Base-by-base conservation (phyloP, 1,140 invertebrate species). In the Hormaphis cornu region DNA sequence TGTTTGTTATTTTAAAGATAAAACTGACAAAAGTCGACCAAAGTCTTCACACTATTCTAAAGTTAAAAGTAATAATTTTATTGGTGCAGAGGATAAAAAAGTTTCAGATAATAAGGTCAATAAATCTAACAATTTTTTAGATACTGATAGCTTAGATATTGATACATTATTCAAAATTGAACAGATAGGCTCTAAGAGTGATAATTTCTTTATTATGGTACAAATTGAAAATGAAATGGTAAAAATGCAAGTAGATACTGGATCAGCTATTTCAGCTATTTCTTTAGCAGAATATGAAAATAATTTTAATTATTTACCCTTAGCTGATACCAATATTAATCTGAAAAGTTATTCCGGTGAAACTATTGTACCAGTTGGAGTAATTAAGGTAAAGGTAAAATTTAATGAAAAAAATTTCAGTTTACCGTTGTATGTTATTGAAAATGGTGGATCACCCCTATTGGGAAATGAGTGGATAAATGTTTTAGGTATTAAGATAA, bases 191-290 rank as follows among this genome's bases (percentile, higher is more conserved):
- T 18, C n/a, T 28, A 53, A n/a, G 10, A 53, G 30, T 53, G 14
- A 53, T 28, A 53, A 53, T 9, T 18, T 53, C 14, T 18, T 14
- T 18, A 53, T 53, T 30, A 53, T 7, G 20, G 20, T 61, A 22
- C 22, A 35, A 37, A 40, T 61, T 26, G 18, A 56, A 33, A 37
- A 56, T 33, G 33, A 56, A 56, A 30, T 37, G 18, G 18, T 56
- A 12, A n/a, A 56, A 9, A 56, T 56, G 53, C 28, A 56, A 56
- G 18, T 56, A 56, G 52, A 56, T 37, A 56, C 53, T 20, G 53
- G 53, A 20, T 56, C 53, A 30, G 56, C 56, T 14, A 40, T 35
- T 42, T 59, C 35, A 40, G 56, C 37, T 22, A 59, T 59, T 24
- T 53, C 50, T 53, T 53, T 53, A 28, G 28, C 26, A 28, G 24